A percentile compares a stretch with the other conserved stretches of the same genome.
Conservation (phyloP, 2,113 vertebrate species). For the Gymnorhina tibicen region DNA sequence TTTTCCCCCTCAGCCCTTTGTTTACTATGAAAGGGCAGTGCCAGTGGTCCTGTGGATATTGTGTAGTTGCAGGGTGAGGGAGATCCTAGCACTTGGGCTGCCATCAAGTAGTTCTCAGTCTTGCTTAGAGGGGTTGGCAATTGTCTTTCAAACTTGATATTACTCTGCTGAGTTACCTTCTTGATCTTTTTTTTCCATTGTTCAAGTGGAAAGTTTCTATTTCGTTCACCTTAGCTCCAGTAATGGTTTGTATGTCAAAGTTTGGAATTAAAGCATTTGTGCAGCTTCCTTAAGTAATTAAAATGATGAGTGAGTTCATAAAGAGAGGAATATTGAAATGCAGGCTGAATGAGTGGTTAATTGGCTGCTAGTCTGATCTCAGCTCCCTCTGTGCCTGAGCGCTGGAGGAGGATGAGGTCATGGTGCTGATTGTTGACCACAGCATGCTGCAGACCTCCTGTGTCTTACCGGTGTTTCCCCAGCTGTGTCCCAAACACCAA, state of each 20-base stretch:
- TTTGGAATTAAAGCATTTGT: neutral
- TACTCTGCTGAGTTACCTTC: neutral
- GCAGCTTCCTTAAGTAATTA: neutral
- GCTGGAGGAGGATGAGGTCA: neutral
- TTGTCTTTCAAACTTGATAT: neutral
- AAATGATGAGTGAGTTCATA: neutral
- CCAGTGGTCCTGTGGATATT: neutral
- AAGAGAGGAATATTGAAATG: neutral
- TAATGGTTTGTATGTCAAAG: neutral
- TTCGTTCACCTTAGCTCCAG: neutral
- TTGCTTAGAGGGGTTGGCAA: neutral
- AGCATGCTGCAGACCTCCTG: neutral
- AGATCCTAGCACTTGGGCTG: neutral
- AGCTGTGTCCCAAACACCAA: neutral
- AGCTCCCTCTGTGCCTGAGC: neutral
- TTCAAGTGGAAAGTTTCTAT: neutral
- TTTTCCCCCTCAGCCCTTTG: neutral
- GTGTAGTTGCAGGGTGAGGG: neutral
- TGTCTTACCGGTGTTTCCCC: neutral
- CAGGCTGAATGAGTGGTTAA: conserved; percentile 7
- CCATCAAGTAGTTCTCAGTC: neutral
- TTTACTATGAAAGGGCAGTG: neutral
- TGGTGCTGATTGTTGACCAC: neutral
- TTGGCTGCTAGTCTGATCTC: neutral
- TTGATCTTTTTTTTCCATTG: neutral